Evolutionary conservation across 2,797 vertebrate species (phyloP).

Genomic region (Dermochelys coriacea): DNA sequence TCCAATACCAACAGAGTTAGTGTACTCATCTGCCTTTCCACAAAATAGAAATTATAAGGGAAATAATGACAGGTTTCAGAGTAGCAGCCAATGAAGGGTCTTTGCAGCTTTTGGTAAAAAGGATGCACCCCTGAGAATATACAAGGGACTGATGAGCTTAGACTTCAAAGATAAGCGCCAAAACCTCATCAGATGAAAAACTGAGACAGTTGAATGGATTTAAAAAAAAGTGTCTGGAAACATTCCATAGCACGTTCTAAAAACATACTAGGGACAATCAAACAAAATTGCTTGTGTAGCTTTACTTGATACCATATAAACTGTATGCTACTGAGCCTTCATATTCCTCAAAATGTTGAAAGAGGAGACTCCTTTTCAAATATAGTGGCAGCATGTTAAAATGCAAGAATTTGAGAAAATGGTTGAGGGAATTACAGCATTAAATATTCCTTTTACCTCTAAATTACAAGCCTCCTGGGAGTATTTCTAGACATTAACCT

Average conservation of each 20-base stretch:
- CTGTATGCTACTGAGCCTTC: background rate
- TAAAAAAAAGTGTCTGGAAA: background rate
- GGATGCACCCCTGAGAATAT: background rate
- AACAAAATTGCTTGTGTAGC: fast-evolving
- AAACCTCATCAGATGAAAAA: background rate
- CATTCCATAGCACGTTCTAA: fast-evolving
- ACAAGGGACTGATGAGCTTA: background rate
- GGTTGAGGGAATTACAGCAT: fast-evolving
- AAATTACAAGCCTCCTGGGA: background rate
- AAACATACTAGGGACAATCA: fast-evolving
- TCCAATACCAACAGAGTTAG: background rate
- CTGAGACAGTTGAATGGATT: fast-evolving
- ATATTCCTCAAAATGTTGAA: fast-evolving
- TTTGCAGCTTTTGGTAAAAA: background rate
- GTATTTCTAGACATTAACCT: background rate
- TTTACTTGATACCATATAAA: background rate
- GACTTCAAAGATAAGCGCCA: background rate
- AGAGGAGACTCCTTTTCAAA: background rate
- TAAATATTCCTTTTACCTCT: fast-evolving
- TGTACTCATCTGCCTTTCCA: constrained; percentile 20
- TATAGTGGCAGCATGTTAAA: background rate
- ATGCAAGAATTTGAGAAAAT: background rate
- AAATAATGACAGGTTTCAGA: too few relatives aligned
- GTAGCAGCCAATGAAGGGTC: constrained; percentile 12
- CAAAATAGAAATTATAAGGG: background rate